phyloP scores from a whole-genome alignment of 2,888 invertebrate genomes.

The Oxystoma pomonae region DNA sequence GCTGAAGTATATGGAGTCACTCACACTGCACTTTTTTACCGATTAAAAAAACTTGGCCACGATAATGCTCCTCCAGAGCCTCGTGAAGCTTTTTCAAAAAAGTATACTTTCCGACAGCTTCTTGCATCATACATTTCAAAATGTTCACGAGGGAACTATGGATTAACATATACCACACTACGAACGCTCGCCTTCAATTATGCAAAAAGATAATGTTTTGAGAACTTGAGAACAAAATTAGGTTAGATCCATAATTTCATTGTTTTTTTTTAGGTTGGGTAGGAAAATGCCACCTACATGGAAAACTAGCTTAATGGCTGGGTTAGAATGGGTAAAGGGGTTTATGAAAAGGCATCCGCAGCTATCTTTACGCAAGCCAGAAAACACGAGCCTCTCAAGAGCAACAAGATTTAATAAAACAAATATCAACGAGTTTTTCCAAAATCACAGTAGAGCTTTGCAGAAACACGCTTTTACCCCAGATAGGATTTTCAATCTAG shows the following conservation, averaged over 20 bases:
- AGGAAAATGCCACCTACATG: constrained; percentile 2
- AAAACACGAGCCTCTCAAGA: constrained; percentile 5
- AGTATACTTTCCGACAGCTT: neutral
- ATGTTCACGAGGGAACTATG: constrained; percentile 12
- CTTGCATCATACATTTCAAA: constrained; percentile 7
- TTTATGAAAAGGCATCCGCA: constrained; percentile 10
- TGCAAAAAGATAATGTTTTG: neutral
- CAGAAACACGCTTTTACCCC: constrained; percentile 20
- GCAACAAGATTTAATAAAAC: constrained; percentile 7
- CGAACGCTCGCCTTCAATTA: constrained; percentile 2
- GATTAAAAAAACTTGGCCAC: constrained; percentile 2
- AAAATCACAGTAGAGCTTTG: constrained; percentile 16
- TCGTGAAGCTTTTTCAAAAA: neutral
- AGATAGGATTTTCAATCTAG: constrained; percentile 29
- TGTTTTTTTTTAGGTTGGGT: neutral
- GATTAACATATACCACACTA: constrained; percentile 6
- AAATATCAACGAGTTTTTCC: constrained; percentile 10
- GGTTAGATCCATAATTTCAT: neutral
- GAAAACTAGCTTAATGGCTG: constrained; percentile 4
- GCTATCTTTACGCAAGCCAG: constrained; percentile 6
- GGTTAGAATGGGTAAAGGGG: constrained; percentile 7
- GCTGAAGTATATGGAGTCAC: constrained; percentile 6
- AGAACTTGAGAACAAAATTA: neutral
- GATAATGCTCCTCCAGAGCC: neutral
- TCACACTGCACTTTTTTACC: constrained; percentile 11